Conservation (phyloP, 2,113 vertebrate species). For the Gulo gulo region DNA sequence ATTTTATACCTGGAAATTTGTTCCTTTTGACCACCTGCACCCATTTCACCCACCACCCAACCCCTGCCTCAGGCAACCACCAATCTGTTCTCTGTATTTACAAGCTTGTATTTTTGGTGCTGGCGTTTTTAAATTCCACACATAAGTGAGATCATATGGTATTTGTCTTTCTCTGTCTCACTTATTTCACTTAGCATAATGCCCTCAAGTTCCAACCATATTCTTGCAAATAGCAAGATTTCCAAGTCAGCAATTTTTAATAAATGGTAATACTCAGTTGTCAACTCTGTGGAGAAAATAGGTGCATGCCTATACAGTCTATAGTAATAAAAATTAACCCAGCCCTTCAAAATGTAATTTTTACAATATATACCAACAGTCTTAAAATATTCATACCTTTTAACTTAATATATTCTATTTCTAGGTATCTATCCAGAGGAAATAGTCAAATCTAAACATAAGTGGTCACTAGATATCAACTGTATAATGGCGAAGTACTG, state of each 20-base stretch:
- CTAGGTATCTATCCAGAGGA: background rate
- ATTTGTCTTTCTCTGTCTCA: background rate
- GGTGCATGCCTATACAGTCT: background rate
- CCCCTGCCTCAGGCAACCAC: background rate
- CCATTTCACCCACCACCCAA: background rate
- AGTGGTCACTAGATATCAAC: background rate
- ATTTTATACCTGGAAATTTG: background rate
- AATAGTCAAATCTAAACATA: constrained; percentile 38
- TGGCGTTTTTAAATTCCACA: background rate
- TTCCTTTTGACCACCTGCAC: background rate
- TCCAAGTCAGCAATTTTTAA: constrained; percentile 9
- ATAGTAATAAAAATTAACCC: constrained; percentile 9
- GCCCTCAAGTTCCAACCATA: background rate
- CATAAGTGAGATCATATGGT: background rate
- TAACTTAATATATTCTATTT: constrained; percentile 39
- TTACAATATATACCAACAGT: background rate
- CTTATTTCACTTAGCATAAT: constrained; percentile 2
- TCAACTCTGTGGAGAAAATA: constrained; percentile 28
- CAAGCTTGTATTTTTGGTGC: background rate
- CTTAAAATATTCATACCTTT: constrained; percentile 26
- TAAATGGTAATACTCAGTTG: background rate
- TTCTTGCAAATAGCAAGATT: background rate
- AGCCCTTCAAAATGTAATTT: constrained; percentile 34
- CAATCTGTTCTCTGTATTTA: background rate
- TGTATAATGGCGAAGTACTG: background rate